Evolutionary conservation across 2,888 invertebrate species (phyloP), one percentile per base, ranked within the genome.

Genomic region (Proisotoma minuta): DNA sequence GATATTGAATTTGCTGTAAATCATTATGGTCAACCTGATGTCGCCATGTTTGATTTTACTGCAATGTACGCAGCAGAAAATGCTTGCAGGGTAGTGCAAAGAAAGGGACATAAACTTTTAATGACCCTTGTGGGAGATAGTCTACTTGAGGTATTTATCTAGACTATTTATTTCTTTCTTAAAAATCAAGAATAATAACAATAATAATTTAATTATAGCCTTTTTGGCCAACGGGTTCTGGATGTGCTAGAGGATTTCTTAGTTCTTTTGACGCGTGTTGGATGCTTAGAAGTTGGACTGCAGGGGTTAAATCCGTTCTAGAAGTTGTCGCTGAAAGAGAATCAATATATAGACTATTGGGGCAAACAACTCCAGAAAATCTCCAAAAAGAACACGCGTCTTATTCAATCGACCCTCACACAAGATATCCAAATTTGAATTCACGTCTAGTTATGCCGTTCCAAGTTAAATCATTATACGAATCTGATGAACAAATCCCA

Each of bases 201-300:
- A 5, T 47, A 15, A 51, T 51, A 24, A 22, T 51, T 34, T 28
- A 34, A 23, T 29, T 5, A 50, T 23, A 85, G 84, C 93, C 93
- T 0, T 99, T 99, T 79, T 99, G 99, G 98, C 99, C 98, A 3
- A 97, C 96, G 0, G 99, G 99, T 0, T 96, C 96, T 2, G 99
- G 99, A 1, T 96, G 96, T 80, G 98, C 97, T 0, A 84, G 98
- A 60, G 98, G 98, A 15, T 71, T 71, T 56, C 83, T 99, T 1
- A 93, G 95, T 22, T 91, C 93, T 2, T 84, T 98, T 78, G 98
- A 99, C 81, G 90, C 96, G 0, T 93, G 92, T 15, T 99, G 98
- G 94, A 91, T 93, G 68, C 87, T 97, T 62, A 85, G 90, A 72
- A 82, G 88, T 61, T 95, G 92, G 89, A 86, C 87, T 0, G 81